Evolutionary conservation across 2,888 invertebrate species (phyloP).

Genomic region (Drosophila hamatofila): DNA sequence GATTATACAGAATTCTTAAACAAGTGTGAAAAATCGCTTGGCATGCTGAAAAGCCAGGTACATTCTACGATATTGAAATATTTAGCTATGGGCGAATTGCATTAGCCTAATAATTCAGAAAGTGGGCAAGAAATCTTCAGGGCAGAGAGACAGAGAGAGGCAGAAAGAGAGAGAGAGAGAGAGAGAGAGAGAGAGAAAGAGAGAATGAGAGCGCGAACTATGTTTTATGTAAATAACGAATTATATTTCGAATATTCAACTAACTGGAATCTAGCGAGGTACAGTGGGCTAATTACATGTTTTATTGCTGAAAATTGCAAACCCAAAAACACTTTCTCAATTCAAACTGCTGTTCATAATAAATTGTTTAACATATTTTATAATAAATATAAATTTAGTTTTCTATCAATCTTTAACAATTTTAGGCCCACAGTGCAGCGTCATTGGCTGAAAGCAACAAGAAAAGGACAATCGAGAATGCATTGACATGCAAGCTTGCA

Average conservation of each 20-base stretch:
- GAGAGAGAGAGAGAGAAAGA: not conserved
- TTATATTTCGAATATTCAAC: not conserved
- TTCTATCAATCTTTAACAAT: no score
- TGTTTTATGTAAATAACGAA: not conserved
- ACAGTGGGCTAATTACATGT: not conserved
- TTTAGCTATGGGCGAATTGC: not conserved
- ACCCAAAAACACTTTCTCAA: not conserved
- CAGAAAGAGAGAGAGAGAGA: not conserved
- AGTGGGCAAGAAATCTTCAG: not conserved
- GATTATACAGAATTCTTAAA: conserved; percentile 41
- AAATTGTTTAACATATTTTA: not conserved
- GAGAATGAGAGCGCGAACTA: not conserved
- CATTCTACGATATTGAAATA: not conserved
- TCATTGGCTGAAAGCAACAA: not conserved
- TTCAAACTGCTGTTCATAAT: not conserved
- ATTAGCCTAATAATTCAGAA: not conserved
- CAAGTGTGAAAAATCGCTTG: conserved; percentile 52
- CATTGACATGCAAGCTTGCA: conserved; percentile 73
- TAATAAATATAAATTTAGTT: not conserved
- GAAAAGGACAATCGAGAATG: conserved; percentile 47
- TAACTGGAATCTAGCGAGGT: not conserved
- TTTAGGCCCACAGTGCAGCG: not conserved
- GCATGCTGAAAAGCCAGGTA: conserved; percentile 20
- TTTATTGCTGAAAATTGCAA: not conserved
- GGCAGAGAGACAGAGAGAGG: not conserved